Percentiles rank a stretch among this genome's conserved stretches.
phyloP scores from a whole-genome alignment of 2,888 invertebrate species.

The Corythucha ciliata region DNA sequence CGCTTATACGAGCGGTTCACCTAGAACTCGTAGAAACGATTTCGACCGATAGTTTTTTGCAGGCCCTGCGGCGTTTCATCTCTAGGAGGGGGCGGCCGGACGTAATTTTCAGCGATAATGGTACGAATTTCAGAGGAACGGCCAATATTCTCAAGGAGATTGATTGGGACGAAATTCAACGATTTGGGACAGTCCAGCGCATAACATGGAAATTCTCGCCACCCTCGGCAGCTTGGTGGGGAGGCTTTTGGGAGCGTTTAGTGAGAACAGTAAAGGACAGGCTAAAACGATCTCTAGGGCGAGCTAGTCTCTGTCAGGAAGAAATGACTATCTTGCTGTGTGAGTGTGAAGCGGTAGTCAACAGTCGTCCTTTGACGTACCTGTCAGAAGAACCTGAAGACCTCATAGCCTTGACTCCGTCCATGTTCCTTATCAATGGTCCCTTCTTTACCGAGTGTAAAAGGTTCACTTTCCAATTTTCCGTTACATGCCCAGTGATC shows the following conservation, averaged over 20 bases:
- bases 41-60: slow-evolving; percentile 37
- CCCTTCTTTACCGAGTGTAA: too few relatives aligned
- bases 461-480: too few relatives aligned
- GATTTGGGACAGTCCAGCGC: slow-evolving; percentile 26
- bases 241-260: slow-evolving; percentile 40
- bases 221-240: slow-evolving; percentile 40
- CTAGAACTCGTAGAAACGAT: slow-evolving; percentile 39
- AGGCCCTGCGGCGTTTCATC: slow-evolving; percentile 38
- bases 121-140: slow-evolving; percentile 40
- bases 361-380: too few relatives aligned
- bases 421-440: too few relatives aligned
- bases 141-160: slow-evolving; percentile 44
- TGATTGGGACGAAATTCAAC: slow-evolving; percentile 42
- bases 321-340: slow-evolving; percentile 23
- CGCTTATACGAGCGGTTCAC: slow-evolving; percentile 40
- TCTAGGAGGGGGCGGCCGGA: slow-evolving; percentile 37
- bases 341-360: too few relatives aligned
- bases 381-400: too few relatives aligned
- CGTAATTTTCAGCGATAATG: slow-evolving; percentile 41
- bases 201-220: slow-evolving; percentile 36
- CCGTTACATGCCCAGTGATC: too few relatives aligned
- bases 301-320: slow-evolving; percentile 12
- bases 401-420: too few relatives aligned
- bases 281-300: slow-evolving; percentile 17
- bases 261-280: slow-evolving; percentile 22